Percentiles rank a stretch among this genome's conserved stretches.
phyloP scores from a whole-genome alignment of 2,888 invertebrate species.

The Sclerodermus sp. region DNA sequence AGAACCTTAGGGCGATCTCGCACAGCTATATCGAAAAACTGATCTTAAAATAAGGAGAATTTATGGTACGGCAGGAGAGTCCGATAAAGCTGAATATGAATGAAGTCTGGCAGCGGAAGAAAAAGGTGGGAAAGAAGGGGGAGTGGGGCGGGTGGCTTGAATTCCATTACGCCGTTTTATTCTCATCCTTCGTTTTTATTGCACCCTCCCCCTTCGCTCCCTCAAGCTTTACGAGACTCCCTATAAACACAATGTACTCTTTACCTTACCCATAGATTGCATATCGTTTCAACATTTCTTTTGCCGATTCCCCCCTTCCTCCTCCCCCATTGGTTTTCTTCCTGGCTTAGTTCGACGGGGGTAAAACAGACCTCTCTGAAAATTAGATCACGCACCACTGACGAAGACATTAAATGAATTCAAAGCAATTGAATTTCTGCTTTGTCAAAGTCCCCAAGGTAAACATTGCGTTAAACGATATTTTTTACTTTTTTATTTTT shows the following conservation, averaged over 20 bases:
- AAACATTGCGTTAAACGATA: no score
- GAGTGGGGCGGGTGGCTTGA: neutral
- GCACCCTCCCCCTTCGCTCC: neutral
- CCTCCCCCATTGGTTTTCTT: neutral
- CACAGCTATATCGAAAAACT: no score
- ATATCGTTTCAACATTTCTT: neutral
- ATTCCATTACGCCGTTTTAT: conserved; percentile 1
- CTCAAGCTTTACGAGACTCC: neutral
- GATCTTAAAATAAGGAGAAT: no score
- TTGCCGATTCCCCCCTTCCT: neutral
- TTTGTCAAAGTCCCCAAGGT: no score
- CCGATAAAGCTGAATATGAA: neutral
- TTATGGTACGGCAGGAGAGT: neutral
- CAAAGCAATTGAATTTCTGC: no score
- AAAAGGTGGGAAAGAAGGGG: neutral
- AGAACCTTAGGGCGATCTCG: no score
- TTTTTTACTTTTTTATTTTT: no score
- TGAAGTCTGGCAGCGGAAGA: neutral
- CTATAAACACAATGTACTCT: neutral
- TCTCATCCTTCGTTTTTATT: neutral
- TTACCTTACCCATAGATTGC: neutral
- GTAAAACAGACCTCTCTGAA: no score
- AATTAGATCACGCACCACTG: no score
- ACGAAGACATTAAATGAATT: no score
- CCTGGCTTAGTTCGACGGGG: no score